Evolutionary conservation across 2,797 vertebrate species (phyloP), one percentile per base, ranked within the genome.

Genomic region (Hippopotamyrus pictus): DNA sequence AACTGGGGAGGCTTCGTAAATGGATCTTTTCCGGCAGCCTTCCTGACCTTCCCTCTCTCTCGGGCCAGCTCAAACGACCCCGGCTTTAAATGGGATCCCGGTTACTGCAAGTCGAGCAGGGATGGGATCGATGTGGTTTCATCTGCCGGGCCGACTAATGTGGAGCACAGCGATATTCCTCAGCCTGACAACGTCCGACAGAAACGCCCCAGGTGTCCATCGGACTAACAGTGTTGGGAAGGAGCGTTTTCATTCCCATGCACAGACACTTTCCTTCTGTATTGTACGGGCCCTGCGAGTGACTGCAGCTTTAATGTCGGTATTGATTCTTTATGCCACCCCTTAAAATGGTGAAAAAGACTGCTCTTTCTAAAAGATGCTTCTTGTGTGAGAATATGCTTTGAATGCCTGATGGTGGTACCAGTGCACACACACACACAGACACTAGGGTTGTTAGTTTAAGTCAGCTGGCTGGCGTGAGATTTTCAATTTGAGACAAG

Each of bases 91-190:
- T 29, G 54, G 22, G 37, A 65, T 89, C 79, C 53, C 5, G 7
- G 54, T 84, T 57, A 48, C 91, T 92, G 89, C 91, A 91, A 92
- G 91, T 90, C 88, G 90, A 92, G 90, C 90, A 90, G 90, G 73
- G 73, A 90, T 86, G 44, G 37, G 89, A 93, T 93, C 92, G 59
- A 93, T 93, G 91, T 41, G 59, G 88, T 93, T 91, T 92, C 85
- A 57, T 86, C 91, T 37, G 90, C 90, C 89, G 90, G 89, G 91
- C 89, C 89, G 88, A 88, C 92, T 92, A 92, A 92, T 93, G 92
- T 90, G 92, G 90, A 91, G 85, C 88, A 89, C 89, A 88, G 90
- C 90, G 90, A 90, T 91, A 62, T 89, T 59, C 41, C 76, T 89
- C 88, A 59, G 54, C 79, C 41, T 84, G 88, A 89, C 76, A 62